These are phyloP conservation scores for Omphaloscelis lunosa DNA, from an alignment of 2,888 invertebrate genomes.

Conservation along the genomic window DNA sequence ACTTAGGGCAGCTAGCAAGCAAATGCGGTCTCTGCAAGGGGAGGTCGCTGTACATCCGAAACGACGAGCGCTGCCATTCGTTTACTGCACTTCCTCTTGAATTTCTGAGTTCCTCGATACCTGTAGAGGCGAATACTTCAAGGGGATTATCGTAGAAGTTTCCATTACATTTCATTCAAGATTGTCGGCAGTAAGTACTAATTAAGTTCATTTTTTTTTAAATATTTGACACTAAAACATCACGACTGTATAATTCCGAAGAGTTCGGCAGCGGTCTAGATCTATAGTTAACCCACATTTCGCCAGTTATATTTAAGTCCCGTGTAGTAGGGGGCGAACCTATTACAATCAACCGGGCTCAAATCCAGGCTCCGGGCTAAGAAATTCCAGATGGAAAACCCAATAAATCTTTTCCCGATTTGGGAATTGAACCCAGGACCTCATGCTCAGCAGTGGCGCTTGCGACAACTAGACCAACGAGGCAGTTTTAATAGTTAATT, in stretches of 20 bases:
- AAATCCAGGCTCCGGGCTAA: too few species aligned
- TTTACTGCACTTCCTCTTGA: slow-evolving; percentile 87
- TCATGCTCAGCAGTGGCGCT: neutral
- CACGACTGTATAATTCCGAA: too few species aligned
- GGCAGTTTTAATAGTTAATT: neutral
- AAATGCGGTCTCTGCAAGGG: slow-evolving; percentile 86
- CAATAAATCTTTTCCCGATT: too few species aligned
- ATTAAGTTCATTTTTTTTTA: too few species aligned
- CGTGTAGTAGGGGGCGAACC: too few species aligned
- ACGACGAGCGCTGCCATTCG: slow-evolving; percentile 86
- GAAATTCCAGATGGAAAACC: too few species aligned
- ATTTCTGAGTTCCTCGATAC: slow-evolving; percentile 88
- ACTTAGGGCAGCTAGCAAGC: slow-evolving; percentile 88
- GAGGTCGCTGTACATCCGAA: slow-evolving; percentile 75
- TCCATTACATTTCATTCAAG: neutral
- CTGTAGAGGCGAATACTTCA: slow-evolving; percentile 83
- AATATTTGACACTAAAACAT: too few species aligned
- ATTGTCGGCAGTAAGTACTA: neutral
- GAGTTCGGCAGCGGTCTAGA: too few species aligned
- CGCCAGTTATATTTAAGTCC: too few species aligned
- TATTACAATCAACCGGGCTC: too few species aligned
- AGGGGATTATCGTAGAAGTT: slow-evolving; percentile 74
- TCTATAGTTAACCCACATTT: too few species aligned
- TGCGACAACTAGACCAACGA: neutral
- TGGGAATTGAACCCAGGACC: neutral